Base-by-base conservation (phyloP, 1,140 invertebrate genomes). In the Drosophila littoralis region DNA sequence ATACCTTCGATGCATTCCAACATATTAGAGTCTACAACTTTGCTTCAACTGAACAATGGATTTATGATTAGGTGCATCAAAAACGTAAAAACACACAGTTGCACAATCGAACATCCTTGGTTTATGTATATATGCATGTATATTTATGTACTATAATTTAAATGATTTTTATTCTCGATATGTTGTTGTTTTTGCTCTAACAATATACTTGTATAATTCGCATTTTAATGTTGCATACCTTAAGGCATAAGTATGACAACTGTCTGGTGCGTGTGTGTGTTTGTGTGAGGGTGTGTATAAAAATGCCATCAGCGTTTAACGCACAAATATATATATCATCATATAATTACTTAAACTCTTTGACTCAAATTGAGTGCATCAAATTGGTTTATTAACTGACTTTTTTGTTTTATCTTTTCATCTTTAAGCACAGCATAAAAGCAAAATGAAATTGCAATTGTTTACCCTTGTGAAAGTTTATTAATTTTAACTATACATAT, bases 161-260 rank as follows among this genome's bases (percentile, higher is more conserved):
- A 77, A 80, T 79, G 64, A 79, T 79, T 84, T 85, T 51, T 40
- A 66, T 63, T 67, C 68, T 85, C 82, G 82, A 85, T 85, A 85
- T 85, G 81, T 85, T 85, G 73, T 81, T 50, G 35, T 63, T 58
- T 48, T 52, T 63, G 73, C 40, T 7, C 65, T 45, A 42, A 46
- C 40, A 65, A 75, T 28, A 22, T 48, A 50, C 8, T 28, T 48
- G 45, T 48, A 48, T 48, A 38, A 40, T 75, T 79, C 65, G 67
- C 77, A 79, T 77, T 80, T 68, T 61, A 68, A 66, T 50, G 46
- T 76, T 84, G 67, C 76, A 77, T 73, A 67, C 40, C 80, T 84
- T 84, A 83, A 83, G 80, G 81, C 79, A 63, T 75, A 70, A 13
- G 59, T 48, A 63, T 80, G 71, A 66, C 42, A 55, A 70, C 58